Percentiles rank a stretch among this genome's conserved stretches.
These are phyloP conservation scores for Pediacus dermestoides DNA, from an alignment of 2,888 invertebrate species.

Conservation along the genomic window DNA sequence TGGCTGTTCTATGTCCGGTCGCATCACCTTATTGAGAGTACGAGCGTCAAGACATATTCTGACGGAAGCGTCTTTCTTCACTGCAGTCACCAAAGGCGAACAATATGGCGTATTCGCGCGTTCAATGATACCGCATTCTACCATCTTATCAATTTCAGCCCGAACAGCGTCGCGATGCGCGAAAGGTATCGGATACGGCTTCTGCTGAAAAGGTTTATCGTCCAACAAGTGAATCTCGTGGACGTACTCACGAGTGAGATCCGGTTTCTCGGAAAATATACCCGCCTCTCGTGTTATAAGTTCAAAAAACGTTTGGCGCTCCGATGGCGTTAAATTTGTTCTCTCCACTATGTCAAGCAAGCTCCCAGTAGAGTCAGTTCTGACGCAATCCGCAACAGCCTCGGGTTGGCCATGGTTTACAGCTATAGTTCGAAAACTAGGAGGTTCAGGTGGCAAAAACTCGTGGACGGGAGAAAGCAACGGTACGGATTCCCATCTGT, in stretches of 20 bases:
- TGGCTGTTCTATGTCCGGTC: conserved; percentile 1
- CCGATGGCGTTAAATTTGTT: not conserved
- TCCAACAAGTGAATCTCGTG: conserved; percentile 3
- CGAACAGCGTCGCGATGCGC: not conserved
- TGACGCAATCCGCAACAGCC: not conserved
- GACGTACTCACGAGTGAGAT: conserved; percentile 1
- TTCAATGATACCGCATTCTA: not conserved
- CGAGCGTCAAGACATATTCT: conserved; percentile 4
- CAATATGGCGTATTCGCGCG: conserved; percentile 1
- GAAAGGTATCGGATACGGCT: not conserved
- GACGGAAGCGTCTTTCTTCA: conserved; percentile 6
- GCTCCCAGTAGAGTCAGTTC: not conserved
- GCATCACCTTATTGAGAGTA: not conserved
- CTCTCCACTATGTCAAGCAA: conserved; percentile 1
- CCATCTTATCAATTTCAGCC: conserved; percentile 1
- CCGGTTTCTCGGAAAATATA: conserved; percentile 1
- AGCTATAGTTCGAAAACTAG: conserved; percentile 1
- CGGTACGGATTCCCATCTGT: not conserved
- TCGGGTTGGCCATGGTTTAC: not conserved
- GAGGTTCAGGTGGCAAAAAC: not conserved
- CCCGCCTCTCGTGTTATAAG: not conserved
- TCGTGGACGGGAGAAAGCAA: not conserved
- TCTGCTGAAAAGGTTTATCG: conserved; percentile 1
- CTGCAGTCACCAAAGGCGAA: conserved; percentile 8
- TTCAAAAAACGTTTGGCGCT: not conserved